A percentile compares a stretch with the other conserved stretches of the same genome.
These are phyloP conservation scores for Potamarius usumacintae DNA, from an alignment of 2,113 vertebrate genomes.

Conservation along the genomic window DNA sequence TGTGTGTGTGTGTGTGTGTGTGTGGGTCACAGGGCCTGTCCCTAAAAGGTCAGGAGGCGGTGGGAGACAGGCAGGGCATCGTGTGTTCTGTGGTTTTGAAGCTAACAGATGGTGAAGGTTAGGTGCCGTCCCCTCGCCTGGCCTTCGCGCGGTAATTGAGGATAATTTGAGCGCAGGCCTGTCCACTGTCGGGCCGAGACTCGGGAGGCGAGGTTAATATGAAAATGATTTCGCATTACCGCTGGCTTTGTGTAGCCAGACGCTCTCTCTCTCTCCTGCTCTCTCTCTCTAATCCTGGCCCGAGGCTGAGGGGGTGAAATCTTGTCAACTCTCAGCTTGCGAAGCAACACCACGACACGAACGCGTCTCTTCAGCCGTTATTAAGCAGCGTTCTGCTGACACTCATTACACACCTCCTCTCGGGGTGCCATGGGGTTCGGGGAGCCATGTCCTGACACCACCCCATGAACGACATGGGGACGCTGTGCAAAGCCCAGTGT, in stretches of 20 bases:
- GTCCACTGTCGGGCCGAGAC: conserved; percentile 86
- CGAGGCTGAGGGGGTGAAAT: conserved; percentile 82
- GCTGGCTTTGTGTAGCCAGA: conserved; percentile 77
- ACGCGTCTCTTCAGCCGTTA: conserved; percentile 74
- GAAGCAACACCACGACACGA: conserved; percentile 73
- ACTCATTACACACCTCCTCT: conserved; percentile 75
- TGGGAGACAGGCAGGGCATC: conserved; percentile 78
- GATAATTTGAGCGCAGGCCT: conserved; percentile 94
- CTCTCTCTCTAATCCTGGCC: conserved; percentile 89
- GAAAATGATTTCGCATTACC: conserved; percentile 92
- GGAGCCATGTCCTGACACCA: conserved; percentile 63
- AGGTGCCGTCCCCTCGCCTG: conserved; percentile 93
- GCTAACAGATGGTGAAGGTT: conserved; percentile 97
- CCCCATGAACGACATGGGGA: conserved; percentile 71
- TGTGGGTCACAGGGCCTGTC: conserved; percentile 71
- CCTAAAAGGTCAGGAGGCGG: conserved; percentile 81
- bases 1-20: conserved; percentile 39
- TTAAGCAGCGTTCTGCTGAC: conserved; percentile 79
- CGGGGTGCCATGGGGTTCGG: conserved; percentile 67
- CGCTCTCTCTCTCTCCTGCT: conserved; percentile 59
- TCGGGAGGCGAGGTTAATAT: conserved; percentile 89
- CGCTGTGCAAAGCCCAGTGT: conserved; percentile 55
- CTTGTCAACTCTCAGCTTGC: conserved; percentile 76
- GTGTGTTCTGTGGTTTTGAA: conserved; percentile 81
- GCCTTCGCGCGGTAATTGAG: conserved; percentile 95